Conservation (phyloP, 2,888 invertebrate genomes). For the Netelia virgata region DNA sequence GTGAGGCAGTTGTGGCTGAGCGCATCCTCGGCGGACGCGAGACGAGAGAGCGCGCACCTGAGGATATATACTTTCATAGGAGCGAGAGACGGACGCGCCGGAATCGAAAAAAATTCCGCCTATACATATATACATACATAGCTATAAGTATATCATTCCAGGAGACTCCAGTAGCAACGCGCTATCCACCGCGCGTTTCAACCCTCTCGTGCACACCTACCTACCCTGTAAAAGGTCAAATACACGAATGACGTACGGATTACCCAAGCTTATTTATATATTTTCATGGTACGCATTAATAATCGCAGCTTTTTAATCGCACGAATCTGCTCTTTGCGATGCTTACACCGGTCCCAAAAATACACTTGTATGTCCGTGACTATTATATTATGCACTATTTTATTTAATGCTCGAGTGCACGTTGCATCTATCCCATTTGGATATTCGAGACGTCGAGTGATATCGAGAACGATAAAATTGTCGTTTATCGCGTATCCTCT, state of each 20-base stretch:
- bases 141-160: no score
- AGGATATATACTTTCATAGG: neutral
- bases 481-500: slow-evolving; percentile 28
- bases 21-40: slow-evolving; percentile 34
- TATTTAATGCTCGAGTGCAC: slow-evolving; percentile 44
- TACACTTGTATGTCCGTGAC: neutral
- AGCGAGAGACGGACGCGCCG: slow-evolving; percentile 44
- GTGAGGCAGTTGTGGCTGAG: slow-evolving; percentile 23
- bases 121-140: neutral
- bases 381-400: slow-evolving; percentile 12
- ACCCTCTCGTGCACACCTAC: slow-evolving; percentile 8
- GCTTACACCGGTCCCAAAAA: neutral
- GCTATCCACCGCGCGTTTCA: slow-evolving; percentile 32
- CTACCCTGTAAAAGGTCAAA: slow-evolving; percentile 48
- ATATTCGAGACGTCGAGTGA: slow-evolving; percentile 44
- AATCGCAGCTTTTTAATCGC: slow-evolving; percentile 58
- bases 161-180: slow-evolving; percentile 13
- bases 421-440: slow-evolving; percentile 28
- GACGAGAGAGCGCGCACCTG: slow-evolving; percentile 43
- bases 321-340: slow-evolving; percentile 53
- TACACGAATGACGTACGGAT: slow-evolving; percentile 43
- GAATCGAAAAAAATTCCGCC: slow-evolving; percentile 14
- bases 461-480: slow-evolving; percentile 52
- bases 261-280: slow-evolving; percentile 60
- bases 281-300: slow-evolving; percentile 39